A percentile compares a stretch with the other conserved stretches of the same genome.
Evolutionary conservation across 2,888 invertebrate species (phyloP).

Genomic region (Neoitamus cyanurus): DNA sequence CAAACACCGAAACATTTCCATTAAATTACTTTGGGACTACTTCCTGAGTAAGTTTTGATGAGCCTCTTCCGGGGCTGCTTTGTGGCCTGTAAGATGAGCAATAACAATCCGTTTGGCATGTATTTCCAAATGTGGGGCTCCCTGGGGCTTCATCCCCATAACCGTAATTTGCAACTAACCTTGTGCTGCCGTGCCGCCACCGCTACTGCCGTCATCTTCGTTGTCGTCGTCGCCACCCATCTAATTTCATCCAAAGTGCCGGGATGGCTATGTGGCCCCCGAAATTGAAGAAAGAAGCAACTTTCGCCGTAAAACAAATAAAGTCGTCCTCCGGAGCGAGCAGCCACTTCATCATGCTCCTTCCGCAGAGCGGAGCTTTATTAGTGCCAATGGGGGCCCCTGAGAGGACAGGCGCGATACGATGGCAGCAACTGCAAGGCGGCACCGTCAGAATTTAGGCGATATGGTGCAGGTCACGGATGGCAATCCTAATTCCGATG

Average conservation of each 20-base stretch:
- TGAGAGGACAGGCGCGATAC: not conserved
- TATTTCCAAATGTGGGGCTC: conserved; percentile 6
- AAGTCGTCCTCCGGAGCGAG: not conserved
- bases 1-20: conserved; percentile 4
- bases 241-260: not conserved
- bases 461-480: conserved; percentile 19
- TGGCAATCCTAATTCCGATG: conserved; percentile 12
- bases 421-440: too few species aligned
- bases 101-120: conserved; percentile 36
- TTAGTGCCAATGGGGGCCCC: conserved; percentile 7
- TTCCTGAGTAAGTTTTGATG: conserved; percentile 26
- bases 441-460: not conserved
- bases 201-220: not conserved
- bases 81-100: conserved; percentile 7
- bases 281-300: conserved; percentile 32
- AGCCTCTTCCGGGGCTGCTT: not conserved
- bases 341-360: conserved; percentile 25
- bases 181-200: not conserved
- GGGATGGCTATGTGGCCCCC: not conserved
- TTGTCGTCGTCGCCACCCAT: not conserved
- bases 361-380: conserved; percentile 32
- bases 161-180: conserved; percentile 42
- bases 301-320: conserved; percentile 31
- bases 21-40: conserved; percentile 8
- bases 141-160: conserved; percentile 26